Conservation (phyloP, 2,113 vertebrate species). For the Rhodinocichla rosea region DNA sequence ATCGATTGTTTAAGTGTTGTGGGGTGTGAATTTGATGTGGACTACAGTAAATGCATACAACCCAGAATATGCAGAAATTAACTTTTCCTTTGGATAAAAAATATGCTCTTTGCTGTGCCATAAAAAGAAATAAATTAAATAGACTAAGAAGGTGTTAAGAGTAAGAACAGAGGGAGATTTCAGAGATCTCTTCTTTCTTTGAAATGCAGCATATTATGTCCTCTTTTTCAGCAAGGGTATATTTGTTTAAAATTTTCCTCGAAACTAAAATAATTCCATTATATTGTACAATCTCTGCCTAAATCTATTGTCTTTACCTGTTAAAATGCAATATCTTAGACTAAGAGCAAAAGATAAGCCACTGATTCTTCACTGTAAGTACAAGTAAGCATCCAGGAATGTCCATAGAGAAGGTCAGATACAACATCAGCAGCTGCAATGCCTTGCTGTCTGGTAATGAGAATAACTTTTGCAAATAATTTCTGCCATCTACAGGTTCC, state of each 20-base stretch:
- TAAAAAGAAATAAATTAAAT: slow-evolving; percentile 38
- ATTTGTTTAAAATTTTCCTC: neutral
- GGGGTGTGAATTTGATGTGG: slow-evolving; percentile 31
- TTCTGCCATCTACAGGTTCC: neutral
- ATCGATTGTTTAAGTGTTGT: neutral
- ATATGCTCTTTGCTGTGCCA: slow-evolving; percentile 17
- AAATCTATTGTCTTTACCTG: neutral
- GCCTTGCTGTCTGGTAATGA: neutral
- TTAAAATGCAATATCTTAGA: neutral
- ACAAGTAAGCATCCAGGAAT: neutral
- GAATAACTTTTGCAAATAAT: neutral
- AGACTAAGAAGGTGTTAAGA: neutral
- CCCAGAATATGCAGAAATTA: slow-evolving; percentile 11
- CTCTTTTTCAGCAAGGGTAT: neutral
- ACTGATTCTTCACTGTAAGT: neutral
- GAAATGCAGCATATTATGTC: neutral
- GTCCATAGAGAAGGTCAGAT: neutral
- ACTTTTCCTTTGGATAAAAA: neutral
- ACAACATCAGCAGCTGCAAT: neutral
- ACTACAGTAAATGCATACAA: slow-evolving; percentile 8
- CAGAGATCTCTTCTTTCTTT: neutral
- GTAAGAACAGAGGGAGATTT: neutral
- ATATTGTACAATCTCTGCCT: neutral
- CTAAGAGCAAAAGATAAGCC: neutral
- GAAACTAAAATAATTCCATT: neutral